Evolutionary conservation across 2,113 vertebrate genomes (phyloP).

Genomic region (zebrafish (Danio rerio)): GRCz12tu NC_133178.1:32611501-32612000

Average conservation of each 20-base stretch:
- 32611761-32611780: slow-evolving; percentile 43
- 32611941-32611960: neutral
- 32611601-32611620: slow-evolving; percentile 43
- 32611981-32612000: neutral
- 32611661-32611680: slow-evolving; percentile 38
- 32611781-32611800: slow-evolving; percentile 19
- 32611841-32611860: slow-evolving; percentile 24
- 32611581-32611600: slow-evolving; percentile 53
- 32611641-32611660: slow-evolving; percentile 37
- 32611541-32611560: slow-evolving; percentile 31
- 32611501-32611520: slow-evolving; percentile 35
- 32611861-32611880: slow-evolving; percentile 17
- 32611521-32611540: slow-evolving; percentile 32
- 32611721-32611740: slow-evolving; percentile 12
- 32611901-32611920: slow-evolving; percentile 15
- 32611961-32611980: neutral
- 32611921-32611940: neutral
- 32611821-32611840: slow-evolving; percentile 36
- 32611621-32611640: slow-evolving; percentile 45
- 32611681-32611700: slow-evolving; percentile 13
- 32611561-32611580: slow-evolving; percentile 49
- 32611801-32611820: slow-evolving; percentile 15
- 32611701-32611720: slow-evolving; percentile 4
- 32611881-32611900: slow-evolving; percentile 17
- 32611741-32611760: slow-evolving; percentile 39